Base-by-base conservation (phyloP, 1,140 invertebrate species). In the Atta cephalotes region DNA sequence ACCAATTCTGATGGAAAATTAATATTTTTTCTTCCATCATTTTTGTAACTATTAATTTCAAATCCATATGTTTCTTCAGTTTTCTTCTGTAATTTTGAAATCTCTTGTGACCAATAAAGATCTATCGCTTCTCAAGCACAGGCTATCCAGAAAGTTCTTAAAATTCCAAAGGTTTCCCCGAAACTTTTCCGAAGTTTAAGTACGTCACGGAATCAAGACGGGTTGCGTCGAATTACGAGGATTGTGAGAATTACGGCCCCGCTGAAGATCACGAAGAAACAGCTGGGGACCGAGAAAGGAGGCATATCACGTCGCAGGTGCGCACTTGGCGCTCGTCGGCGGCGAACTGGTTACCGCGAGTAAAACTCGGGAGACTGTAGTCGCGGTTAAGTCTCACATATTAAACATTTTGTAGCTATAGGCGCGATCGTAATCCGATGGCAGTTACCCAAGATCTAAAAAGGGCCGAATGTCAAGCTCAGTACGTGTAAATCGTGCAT, bases 401-500 rank as follows among this genome's bases (percentile, higher is more conserved):
- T 93, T 92, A 93, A 76, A 93, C 91, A 93, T 92, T 66, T 91
- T 5, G 92, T 88, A 91, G 89, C 86, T 89, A 89, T 45, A 45
- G 85, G 90, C 89, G 91, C 91, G 91, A 94, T 93, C 92, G 89
- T 86, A 90, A 93, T 94, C 80, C 86, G 79, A 93, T 95, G 94
- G 94, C 94, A 95, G 72, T 88, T 89, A 79, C 92, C 95, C 94
- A 94, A 94, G 93, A 91, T 94, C 93, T 94, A 91, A 94, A 94
- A 95, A 92, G 92, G 91, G 91, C 94, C 92, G 93, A 95, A 95
- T 95, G 94, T 95, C 94, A 95, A 95, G 92, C 93, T 94, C 92
- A 93, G 2, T 90, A 86, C 51, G 18, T 25, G 35, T 58, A 45
- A 9, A 80, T 25, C 49, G 78, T 49, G 16, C 65, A 21, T 70